Evolutionary conservation across 2,797 vertebrate species (phyloP), one percentile per base, ranked within the genome.

Genomic region (Carduelis carduelis): DNA sequence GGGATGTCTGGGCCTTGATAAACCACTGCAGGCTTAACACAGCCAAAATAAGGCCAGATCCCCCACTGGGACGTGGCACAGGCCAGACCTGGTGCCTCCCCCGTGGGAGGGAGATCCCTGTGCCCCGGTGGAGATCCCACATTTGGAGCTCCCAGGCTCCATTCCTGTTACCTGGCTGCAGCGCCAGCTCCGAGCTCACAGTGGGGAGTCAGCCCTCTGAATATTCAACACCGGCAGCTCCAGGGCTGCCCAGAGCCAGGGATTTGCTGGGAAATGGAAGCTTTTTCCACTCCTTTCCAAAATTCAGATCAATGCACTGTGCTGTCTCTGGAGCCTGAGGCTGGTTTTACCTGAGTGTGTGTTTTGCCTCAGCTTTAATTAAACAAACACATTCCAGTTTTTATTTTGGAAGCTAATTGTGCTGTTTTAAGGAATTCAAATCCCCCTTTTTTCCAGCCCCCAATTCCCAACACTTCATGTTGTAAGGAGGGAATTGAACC

Each of bases 41-140:
- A 43, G 56, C 1, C 0, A 8, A 34, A 81, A 15, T 9, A 39
- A 35, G 0, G 0, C 44, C 61, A 44, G 66, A 14, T 1, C 8
- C 7, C 7, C 9, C 21, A 2, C 14, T 0, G 0, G 4, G 5
- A 26, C 0, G 1, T 5, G 53, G 65, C n/a, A 49, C 37, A 22
- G 50, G 46, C 74, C 56, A 39, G 10, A 37, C n/a, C 49, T 4
- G 20, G 49, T 28, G 12, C 47, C 49, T 52, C 14, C 12, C 15
- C 21, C 0, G 0, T 12, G 7, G 12, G 3, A 23, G 32, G 13
- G 41, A 28, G 53, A 14, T 14, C 30, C 52, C 60, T 14, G 53
- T 1, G 0, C 32, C 1, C 1, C 0, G 0, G 12, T 8, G 30
- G 24, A 53, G 60, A 21, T 56, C 34, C 64, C 2, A 14, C 32